Evolutionary conservation across 2,797 vertebrate genomes (phyloP).

Genomic region (Gorsachius magnificus): DNA sequence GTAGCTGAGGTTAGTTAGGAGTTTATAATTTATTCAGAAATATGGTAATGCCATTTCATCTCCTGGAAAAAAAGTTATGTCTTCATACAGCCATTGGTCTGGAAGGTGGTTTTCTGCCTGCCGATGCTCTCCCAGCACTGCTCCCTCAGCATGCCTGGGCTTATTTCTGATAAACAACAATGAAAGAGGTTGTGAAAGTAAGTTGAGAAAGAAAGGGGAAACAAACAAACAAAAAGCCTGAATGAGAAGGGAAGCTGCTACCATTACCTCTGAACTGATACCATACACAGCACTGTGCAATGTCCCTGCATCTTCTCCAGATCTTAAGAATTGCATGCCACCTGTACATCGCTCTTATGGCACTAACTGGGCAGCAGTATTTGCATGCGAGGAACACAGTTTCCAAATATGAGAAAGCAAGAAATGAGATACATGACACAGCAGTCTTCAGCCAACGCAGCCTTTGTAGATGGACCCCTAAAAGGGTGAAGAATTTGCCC

Average conservation of each 20-base stretch:
- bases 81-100: not conserved
- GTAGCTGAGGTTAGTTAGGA: not conserved
- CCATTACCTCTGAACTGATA: not conserved
- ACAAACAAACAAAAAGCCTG: not conserved
- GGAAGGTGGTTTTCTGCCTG: not conserved
- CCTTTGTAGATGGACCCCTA: not conserved
- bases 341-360: not conserved
- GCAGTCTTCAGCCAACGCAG: not conserved
- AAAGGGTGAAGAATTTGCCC: not conserved
- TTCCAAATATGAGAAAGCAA: not conserved
- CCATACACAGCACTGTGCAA: not conserved
- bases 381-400: not conserved
- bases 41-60: not conserved
- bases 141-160: not conserved
- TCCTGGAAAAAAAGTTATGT: not conserved
- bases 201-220: not conserved
- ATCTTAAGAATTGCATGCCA: not conserved
- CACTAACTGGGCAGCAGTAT: not conserved
- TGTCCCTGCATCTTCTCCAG: not conserved
- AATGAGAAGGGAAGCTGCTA: not conserved
- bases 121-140: accelerated
- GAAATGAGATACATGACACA: not conserved
- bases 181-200: not conserved
- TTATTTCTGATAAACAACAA: not conserved
- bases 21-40: slow-evolving; percentile 11